Base-by-base conservation (phyloP, 2,113 vertebrate genomes). In the Oxygymnocypris stewartii region DNA sequence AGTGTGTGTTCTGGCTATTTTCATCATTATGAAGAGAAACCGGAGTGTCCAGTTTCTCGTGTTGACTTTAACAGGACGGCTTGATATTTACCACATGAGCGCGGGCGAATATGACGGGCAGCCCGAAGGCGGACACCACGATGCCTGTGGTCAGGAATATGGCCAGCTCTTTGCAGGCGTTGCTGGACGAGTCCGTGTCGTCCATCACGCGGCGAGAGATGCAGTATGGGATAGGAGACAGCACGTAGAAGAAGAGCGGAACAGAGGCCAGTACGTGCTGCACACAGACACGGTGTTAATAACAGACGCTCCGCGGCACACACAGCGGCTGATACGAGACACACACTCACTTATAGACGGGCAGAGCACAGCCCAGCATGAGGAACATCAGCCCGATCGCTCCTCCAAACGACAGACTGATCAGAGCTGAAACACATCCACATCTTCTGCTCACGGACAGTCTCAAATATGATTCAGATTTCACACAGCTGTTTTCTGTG, bases 121-220 rank as follows among this genome's bases (percentile, higher is more conserved):
- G 96, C 77, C 97, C 98, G 80, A 99, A 99, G 8, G 98, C 98
- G 31, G 98, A 99, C 87, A 99, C 97, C 76, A 99, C 98, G 61
- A 99, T 97, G 90, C 98, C 98, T 20, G 98, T 99, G 10, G 97
- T 99, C 89, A 99, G 97, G 92, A 99, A 99, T 92, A 99, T 96
- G 40, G 98, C 97, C 65, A 99, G 95, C 92, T 99, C 98, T 95
- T 98, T 99, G 92, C 98, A 99, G 84, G 98, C 97, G 0, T 97
- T 99, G 79, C 98, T 99, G 89, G 97, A 94, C 10, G 97, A 96
- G 87, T 99, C 98, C 7, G 97, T 97, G 82, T 99, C 97, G 54
- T 99, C 97, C 47, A 98, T 96, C 84, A 97, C 91, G 91, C 98
- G 94, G 93, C 96, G 96, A 0, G 97, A 97, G 95, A 98, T 96